These are phyloP conservation scores for Pelusios castaneus DNA, from an alignment of 2,113 vertebrate species.

Conservation along the genomic window DNA sequence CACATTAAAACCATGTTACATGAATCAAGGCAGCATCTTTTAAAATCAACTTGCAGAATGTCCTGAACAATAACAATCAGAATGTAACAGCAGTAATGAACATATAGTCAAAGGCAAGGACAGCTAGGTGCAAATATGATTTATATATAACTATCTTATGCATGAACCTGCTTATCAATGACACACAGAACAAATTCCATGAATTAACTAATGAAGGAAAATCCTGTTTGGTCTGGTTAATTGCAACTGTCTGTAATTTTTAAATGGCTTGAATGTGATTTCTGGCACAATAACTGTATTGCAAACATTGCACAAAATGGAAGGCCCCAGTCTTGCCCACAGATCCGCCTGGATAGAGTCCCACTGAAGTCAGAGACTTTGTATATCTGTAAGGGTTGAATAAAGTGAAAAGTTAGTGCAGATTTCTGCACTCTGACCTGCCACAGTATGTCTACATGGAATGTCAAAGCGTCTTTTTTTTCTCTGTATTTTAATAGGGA, in stretches of 20 bases:
- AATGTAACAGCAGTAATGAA: not conserved
- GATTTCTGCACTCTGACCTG: not conserved
- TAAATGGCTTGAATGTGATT: not conserved
- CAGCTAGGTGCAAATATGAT: not conserved
- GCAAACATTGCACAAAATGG: not conserved
- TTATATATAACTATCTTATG: not conserved
- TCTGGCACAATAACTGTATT: not conserved
- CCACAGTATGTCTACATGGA: not conserved
- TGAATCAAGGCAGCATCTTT: not conserved
- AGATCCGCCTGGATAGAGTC: fast-evolving
- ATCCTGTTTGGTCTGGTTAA: not conserved
- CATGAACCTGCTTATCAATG: not conserved
- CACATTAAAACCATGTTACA: not conserved
- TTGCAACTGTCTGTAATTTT: not conserved
- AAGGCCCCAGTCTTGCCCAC: fast-evolving
- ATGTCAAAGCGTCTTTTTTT: not conserved
- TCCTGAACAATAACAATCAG: not conserved
- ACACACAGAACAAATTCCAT: not conserved
- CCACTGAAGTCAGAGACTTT: not conserved
- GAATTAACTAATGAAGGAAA: not conserved
- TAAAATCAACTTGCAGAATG: not conserved
- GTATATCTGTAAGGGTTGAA: not conserved
- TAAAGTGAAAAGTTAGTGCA: not conserved
- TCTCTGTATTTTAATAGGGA: not conserved
- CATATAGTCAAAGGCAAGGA: not conserved